Base-by-base conservation (phyloP, 2,113 vertebrate genomes). In the Dipodomys stephensi region DNA sequence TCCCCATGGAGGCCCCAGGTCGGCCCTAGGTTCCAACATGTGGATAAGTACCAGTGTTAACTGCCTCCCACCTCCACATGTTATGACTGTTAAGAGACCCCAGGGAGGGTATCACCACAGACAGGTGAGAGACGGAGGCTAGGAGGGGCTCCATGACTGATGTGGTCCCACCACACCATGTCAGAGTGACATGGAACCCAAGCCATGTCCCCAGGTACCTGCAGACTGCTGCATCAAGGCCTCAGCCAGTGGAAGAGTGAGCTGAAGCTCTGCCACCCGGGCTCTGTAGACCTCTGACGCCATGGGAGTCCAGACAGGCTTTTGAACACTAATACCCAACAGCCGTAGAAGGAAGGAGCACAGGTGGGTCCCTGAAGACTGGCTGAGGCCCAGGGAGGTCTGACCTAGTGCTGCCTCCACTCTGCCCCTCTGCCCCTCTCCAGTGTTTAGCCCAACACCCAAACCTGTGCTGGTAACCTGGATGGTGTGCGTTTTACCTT, bases 341-440 rank as follows among this genome's bases (percentile, higher is more conserved):
- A 49, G 39, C n/a, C 22, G 62, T n/a, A 0, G 13, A 32, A 25
- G 86, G 46, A 2, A 35, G 46, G 30, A 35, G 6, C 81, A 67
- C 49, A 80, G 82, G 60, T 28, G 8, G 3, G 68, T 10, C n/a
- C 64, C 39, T 39, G 39, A 39, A 39, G 39, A 6, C 2, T 3
- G 28, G n/a, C 23, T 39, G 10, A 8, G 16, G 69, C 18, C 57
- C 0, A 1, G 53, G 18, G 22, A 72, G 57, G 60, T 65, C 27
- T 65, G 6, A 0, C 15, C 8, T 0, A 3, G 68, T 18, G 11
- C 18, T 46, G 20, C 30, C 10, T 0, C 35, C 2, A 0, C n/a
- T 30, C 69, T 13, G 11, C 12, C 49, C 53, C 39, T 39, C 64
- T 8, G 8, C 22, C 62, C 35, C 15, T 10, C 44, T 46, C 53